phyloP scores from a whole-genome alignment of 1,140 invertebrate genomes.

The Eumaeus atala region DNA sequence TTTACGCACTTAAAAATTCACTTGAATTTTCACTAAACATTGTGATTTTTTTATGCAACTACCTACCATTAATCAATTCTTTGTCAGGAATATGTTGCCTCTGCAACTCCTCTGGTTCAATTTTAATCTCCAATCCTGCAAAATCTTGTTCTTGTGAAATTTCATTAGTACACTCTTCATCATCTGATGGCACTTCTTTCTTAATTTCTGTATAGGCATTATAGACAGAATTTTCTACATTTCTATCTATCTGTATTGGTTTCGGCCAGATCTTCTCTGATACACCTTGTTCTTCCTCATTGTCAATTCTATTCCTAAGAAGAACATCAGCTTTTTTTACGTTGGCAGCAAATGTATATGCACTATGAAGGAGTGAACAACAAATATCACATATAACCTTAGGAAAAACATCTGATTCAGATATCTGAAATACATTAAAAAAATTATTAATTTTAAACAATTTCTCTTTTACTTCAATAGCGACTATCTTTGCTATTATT shows the following conservation, averaged over 20 bases:
- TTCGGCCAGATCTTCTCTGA: slow-evolving; percentile 41
- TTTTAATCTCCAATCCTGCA: slow-evolving; percentile 44
- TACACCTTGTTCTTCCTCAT: slow-evolving; percentile 5
- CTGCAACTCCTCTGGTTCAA: slow-evolving; percentile 52
- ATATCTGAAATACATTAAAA: slow-evolving; percentile 35
- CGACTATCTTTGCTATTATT: too few relatives aligned
- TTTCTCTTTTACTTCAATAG: background rate
- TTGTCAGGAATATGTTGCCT: slow-evolving; percentile 24
- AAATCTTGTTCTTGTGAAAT: slow-evolving; percentile 22
- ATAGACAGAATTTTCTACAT: slow-evolving; percentile 30
- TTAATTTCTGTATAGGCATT: slow-evolving; percentile 37
- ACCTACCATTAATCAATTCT: slow-evolving; percentile 26
- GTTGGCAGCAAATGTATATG: slow-evolving; percentile 35
- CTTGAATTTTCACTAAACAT: too few relatives aligned
- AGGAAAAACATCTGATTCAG: slow-evolving; percentile 37
- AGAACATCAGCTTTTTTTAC: slow-evolving; percentile 36
- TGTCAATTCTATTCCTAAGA: slow-evolving; percentile 29
- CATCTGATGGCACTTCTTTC: slow-evolving; percentile 51
- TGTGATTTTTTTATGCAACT: background rate
- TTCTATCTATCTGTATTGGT: slow-evolving; percentile 51
- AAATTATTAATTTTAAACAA: background rate
- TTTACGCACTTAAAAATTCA: too few relatives aligned
- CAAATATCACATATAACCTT: slow-evolving; percentile 49
- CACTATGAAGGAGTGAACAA: slow-evolving; percentile 37
- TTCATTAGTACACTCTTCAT: slow-evolving; percentile 30